Base-by-base conservation (phyloP, 2,113 vertebrate species). In the Struthidea cinerea region DNA sequence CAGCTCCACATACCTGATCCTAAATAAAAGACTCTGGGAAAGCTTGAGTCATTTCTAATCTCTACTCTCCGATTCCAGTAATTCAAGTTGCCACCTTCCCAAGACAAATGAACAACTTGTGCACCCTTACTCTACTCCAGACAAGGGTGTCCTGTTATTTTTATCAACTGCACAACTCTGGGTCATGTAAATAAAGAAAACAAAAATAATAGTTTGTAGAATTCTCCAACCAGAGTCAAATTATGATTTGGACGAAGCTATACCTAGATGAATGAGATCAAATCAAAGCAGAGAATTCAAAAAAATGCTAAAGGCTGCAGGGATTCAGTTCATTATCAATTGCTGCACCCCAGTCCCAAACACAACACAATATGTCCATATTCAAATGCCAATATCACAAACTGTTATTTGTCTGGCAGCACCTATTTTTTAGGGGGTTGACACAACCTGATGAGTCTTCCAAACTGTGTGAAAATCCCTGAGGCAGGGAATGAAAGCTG, bases 361-460 rank as follows among this genome's bases (percentile, higher is more conserved):
- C 70, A 84, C 55, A 84, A 37, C 33, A 42, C 56, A 86, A 35
- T 30, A 42, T 87, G n/a, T 91, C 81, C 91, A 57, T 94, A 94
- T 93, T 91, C 89, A 92, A 95, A 94, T 78, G 73, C 64, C 96
- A 92, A 76, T 94, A 63, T 61, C 30, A 89, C 79, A 89, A 77
- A 89, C 87, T 94, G 61, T 84, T 96, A 94, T 94, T 95, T 97
- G 68, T 93, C 93, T 97, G 89, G 81, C 83, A 95, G 80, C 56
- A 85, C 55, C 37, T 95, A 16, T 49, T 59, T 87, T 97, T 78
- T 89, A 90, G 65, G 78, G 85, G 59, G 47, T 67, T 95, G 92
- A 79, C 79, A 71, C 35, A 95, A 84, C 21, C 71, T 95, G 41
- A 60, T 89, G 44, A 78, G 60, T 94, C 56, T 96, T 90, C 77